Percentiles rank a stretch among this genome's conserved stretches.
Conservation (phyloP, 2,888 invertebrate genomes). For the Suillia variegata region DNA sequence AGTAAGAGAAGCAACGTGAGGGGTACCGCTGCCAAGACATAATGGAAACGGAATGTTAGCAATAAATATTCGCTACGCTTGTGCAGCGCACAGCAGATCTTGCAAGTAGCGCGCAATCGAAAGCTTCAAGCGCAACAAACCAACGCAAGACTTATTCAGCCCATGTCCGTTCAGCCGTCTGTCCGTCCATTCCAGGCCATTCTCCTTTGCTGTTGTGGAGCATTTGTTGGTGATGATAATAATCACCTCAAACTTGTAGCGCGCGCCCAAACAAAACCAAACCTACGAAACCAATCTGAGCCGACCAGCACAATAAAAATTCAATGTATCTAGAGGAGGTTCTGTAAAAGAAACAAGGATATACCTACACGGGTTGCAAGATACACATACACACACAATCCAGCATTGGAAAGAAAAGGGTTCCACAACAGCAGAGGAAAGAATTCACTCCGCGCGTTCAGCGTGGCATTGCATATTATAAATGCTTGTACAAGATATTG, state of each 20-base stretch:
- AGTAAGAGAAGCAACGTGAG: too few species aligned
- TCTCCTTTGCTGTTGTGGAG: neutral
- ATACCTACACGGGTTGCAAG: neutral
- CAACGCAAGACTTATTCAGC: too few species aligned
- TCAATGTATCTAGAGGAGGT: neutral
- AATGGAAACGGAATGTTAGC: conserved; percentile 50
- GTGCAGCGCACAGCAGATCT: conserved; percentile 8
- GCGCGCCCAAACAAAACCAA: conserved; percentile 6
- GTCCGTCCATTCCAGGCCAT: too few species aligned
- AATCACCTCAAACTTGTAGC: conserved; percentile 4
- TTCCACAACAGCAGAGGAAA: neutral
- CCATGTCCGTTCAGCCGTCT: too few species aligned
- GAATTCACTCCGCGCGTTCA: too few species aligned
- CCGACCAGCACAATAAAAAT: neutral
- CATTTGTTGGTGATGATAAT: conserved; percentile 2
- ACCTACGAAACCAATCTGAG: neutral
- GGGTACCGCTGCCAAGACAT: too few species aligned
- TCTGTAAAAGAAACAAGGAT: neutral
- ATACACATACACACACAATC: neutral
- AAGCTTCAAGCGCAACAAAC: neutral
- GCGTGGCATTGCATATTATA: neutral
- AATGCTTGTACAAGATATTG: neutral
- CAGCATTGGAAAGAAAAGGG: neutral
- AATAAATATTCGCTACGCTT: conserved; percentile 53
- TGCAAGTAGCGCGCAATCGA: neutral